These are phyloP conservation scores for Leucopsar rothschildi DNA, from an alignment of 2,113 vertebrate species.

Conservation along the genomic window DNA sequence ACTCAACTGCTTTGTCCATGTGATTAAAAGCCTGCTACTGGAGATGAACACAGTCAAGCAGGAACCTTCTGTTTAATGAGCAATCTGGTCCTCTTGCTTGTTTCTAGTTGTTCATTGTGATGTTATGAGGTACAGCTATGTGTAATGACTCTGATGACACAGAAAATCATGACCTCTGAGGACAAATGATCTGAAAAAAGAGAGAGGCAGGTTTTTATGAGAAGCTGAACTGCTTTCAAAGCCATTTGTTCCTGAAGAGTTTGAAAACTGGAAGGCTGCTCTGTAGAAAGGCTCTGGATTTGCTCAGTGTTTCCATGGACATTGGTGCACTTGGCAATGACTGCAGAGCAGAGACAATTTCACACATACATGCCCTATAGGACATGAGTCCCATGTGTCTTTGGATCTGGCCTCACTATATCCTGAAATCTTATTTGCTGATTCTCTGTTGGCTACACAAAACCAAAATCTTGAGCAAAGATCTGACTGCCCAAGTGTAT, in stretches of 20 bases:
- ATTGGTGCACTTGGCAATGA: not conserved
- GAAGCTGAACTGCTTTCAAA: not conserved
- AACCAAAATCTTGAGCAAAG: not conserved
- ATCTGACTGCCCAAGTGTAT: not conserved
- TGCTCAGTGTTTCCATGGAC: not conserved
- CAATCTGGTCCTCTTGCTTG: not conserved
- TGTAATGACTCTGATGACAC: not conserved
- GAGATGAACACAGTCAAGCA: not conserved
- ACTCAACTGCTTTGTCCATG: not conserved
- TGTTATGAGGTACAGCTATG: not conserved
- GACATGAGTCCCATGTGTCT: not conserved
- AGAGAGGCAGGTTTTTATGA: not conserved
- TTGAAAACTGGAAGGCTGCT: not conserved
- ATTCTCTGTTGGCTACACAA: not conserved
- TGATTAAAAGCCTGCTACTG: not conserved
- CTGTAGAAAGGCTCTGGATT: not conserved
- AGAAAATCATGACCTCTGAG: not conserved
- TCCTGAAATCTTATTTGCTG: not conserved
- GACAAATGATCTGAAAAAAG: not conserved
- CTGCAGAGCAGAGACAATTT: not conserved
- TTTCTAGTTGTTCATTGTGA: not conserved
- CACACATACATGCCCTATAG: fast-evolving
- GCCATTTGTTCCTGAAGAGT: not conserved
- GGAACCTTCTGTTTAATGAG: not conserved
- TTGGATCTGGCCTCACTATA: not conserved